Evolutionary conservation across 2,888 invertebrate genomes (phyloP).

Genomic region (Stenodema calcarata): DNA sequence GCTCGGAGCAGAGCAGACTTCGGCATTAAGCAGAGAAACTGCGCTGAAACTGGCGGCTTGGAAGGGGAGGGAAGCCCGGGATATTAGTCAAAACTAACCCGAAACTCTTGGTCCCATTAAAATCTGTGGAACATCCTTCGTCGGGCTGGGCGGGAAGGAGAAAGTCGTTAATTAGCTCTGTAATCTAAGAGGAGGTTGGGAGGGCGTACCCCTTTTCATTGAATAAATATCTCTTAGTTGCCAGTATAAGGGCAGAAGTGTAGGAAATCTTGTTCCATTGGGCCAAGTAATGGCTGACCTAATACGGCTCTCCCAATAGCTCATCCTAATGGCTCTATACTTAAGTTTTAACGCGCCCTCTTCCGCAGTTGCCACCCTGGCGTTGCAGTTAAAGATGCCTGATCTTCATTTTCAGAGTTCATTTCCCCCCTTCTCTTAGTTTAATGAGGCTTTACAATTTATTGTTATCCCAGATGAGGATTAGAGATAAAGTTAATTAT

Average conservation of each 20-base stretch:
- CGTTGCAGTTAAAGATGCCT: neutral
- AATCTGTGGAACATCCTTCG: slow-evolving; percentile 36
- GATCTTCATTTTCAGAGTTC: neutral
- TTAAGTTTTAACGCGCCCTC: slow-evolving; percentile 23
- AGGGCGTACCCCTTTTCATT: slow-evolving; percentile 12
- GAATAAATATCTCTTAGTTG: slow-evolving; percentile 45
- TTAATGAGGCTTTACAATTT: neutral
- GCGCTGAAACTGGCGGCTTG: slow-evolving; percentile 15
- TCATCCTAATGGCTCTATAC: slow-evolving; percentile 34
- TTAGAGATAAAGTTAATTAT: neutral
- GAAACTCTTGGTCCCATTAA: slow-evolving; percentile 44
- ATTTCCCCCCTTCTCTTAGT: neutral
- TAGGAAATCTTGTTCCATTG: slow-evolving; percentile 40
- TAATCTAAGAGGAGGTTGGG: slow-evolving; percentile 23
- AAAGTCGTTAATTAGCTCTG: slow-evolving; percentile 44
- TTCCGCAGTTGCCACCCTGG: neutral
- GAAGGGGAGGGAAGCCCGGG: slow-evolving; percentile 15
- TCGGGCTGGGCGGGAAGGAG: neutral
- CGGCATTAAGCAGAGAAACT: slow-evolving; percentile 16
- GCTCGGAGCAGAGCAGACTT: neutral
- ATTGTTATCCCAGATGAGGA: neutral
- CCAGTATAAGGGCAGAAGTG: slow-evolving; percentile 30
- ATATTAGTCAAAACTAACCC: slow-evolving; percentile 51
- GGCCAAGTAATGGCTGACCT: slow-evolving; percentile 22
- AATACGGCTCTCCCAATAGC: slow-evolving; percentile 32